A percentile compares a stretch with the other conserved stretches of the same genome.
Conservation (phyloP, 1,140 invertebrate genomes). For the Drosophila sucinea region DNA sequence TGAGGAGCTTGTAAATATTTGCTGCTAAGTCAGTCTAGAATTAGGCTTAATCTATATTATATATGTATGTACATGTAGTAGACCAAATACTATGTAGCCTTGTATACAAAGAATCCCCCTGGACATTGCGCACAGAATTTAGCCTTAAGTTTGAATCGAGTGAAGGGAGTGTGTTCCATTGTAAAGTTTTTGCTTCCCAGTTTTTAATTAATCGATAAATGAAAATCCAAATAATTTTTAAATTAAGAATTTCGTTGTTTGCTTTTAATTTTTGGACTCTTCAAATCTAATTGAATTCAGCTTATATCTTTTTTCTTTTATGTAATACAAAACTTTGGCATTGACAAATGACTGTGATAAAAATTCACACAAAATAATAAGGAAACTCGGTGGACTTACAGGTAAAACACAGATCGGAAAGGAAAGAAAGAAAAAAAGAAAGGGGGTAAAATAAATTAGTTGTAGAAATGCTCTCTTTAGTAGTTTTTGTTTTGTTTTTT, state of each 20-base stretch:
- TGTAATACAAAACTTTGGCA: constrained; percentile 64
- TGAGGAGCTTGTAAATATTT: constrained; percentile 62
- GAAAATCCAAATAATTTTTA: constrained; percentile 5
- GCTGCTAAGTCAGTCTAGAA: constrained; percentile 54
- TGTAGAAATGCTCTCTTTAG: constrained; percentile 9
- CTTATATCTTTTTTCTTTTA: constrained; percentile 39
- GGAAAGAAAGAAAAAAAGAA: not conserved
- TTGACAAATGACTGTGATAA: constrained; percentile 34
- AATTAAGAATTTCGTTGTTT: constrained; percentile 50
- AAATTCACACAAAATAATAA: constrained; percentile 20
- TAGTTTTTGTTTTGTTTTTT: not conserved
- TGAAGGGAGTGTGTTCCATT: constrained; percentile 63
- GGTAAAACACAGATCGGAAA: constrained; percentile 5
- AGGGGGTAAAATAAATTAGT: constrained; percentile 23
- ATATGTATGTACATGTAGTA: constrained; percentile 74
- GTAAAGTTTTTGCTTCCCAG: constrained; percentile 74
- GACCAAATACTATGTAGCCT: constrained; percentile 75
- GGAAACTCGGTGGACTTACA: constrained; percentile 12
- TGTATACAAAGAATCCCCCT: constrained; percentile 58
- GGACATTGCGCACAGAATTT: constrained; percentile 41
- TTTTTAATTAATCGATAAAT: constrained; percentile 46
- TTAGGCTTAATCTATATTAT: constrained; percentile 50
- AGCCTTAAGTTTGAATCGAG: constrained; percentile 33
- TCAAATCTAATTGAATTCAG: constrained; percentile 65
- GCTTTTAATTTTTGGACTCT: constrained; percentile 40